phyloP scores from a whole-genome alignment of 2,888 invertebrate genomes.

The Dasypolia templi region DNA sequence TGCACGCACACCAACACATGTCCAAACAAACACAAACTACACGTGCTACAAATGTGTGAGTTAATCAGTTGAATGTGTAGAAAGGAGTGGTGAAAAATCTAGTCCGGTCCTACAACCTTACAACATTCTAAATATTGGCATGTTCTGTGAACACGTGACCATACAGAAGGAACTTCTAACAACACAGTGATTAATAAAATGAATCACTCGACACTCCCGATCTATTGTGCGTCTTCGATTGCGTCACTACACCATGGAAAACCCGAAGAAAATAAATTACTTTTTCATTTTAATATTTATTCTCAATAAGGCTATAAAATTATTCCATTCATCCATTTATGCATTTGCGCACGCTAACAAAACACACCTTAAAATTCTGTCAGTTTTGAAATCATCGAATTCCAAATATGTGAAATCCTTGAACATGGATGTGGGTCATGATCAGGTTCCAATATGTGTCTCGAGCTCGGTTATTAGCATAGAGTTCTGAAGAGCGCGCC shows the following conservation, averaged over 20 bases:
- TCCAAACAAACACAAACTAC: conserved; percentile 70
- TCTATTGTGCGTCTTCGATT: conserved; percentile 65
- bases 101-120: conserved; percentile 77
- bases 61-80: conserved; percentile 74
- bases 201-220: conserved; percentile 69
- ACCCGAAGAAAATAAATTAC: conserved; percentile 68
- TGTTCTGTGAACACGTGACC: conserved; percentile 61
- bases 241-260: conserved; percentile 69
- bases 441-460: conserved; percentile 87
- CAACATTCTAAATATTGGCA: conserved; percentile 68
- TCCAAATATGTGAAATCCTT: conserved; percentile 90
- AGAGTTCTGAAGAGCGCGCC: conserved; percentile 83
- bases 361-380: conserved; percentile 83
- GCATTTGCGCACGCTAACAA: conserved; percentile 79
- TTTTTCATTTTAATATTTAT: conserved; percentile 50
- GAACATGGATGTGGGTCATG: conserved; percentile 89
- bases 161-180: conserved; percentile 52
- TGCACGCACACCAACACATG: conserved; percentile 69
- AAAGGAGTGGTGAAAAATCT: conserved; percentile 87
- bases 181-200: conserved; percentile 68
- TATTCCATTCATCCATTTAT: conserved; percentile 72
- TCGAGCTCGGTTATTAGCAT: conserved; percentile 88
- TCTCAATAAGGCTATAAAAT: conserved; percentile 59
- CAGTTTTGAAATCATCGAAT: conserved; percentile 88
- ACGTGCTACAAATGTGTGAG: conserved; percentile 65